phyloP scores from a whole-genome alignment of 2,888 invertebrate species.

The Venustoraphidia nigricollis region DNA sequence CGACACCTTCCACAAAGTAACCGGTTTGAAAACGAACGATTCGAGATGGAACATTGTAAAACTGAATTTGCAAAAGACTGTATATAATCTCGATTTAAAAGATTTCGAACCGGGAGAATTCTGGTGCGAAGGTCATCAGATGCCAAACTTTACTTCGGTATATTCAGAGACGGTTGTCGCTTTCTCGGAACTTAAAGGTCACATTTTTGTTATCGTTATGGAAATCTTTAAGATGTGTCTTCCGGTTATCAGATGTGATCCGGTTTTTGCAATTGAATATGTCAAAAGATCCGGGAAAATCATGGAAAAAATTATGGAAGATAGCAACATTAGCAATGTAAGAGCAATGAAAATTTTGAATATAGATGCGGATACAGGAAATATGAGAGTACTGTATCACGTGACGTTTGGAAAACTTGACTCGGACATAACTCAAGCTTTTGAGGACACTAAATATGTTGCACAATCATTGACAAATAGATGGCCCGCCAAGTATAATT shows the following conservation, averaged over 20 bases:
- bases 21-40: conserved; percentile 6
- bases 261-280: too few relatives aligned
- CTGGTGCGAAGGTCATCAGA: conserved; percentile 45
- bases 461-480: too few relatives aligned
- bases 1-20: conserved; percentile 6
- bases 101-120: conserved; percentile 39
- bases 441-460: too few relatives aligned
- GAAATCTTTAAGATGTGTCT: conserved; percentile 15
- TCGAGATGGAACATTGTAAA: conserved; percentile 2
- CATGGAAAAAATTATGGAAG: conserved; percentile 19
- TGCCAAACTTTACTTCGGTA: conserved; percentile 32
- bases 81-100: conserved; percentile 35
- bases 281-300: conserved; percentile 11
- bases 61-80: conserved; percentile 12
- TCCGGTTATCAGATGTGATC: conserved; percentile 12
- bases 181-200: conserved; percentile 21
- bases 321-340: conserved; percentile 28
- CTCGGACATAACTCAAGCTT: too few relatives aligned
- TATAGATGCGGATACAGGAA: conserved; percentile 18
- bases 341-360: conserved; percentile 36
- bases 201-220: conserved; percentile 15
- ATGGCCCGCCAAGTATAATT: too few relatives aligned
- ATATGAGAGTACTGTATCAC: conserved; percentile 29
- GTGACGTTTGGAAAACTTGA: conserved; percentile 18
- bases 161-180: conserved; percentile 35